A percentile compares a stretch with the other conserved stretches of the same genome.
These are phyloP conservation scores for Bombyx mandarina DNA, from an alignment of 1,140 invertebrate species.

Conservation along the genomic window DNA sequence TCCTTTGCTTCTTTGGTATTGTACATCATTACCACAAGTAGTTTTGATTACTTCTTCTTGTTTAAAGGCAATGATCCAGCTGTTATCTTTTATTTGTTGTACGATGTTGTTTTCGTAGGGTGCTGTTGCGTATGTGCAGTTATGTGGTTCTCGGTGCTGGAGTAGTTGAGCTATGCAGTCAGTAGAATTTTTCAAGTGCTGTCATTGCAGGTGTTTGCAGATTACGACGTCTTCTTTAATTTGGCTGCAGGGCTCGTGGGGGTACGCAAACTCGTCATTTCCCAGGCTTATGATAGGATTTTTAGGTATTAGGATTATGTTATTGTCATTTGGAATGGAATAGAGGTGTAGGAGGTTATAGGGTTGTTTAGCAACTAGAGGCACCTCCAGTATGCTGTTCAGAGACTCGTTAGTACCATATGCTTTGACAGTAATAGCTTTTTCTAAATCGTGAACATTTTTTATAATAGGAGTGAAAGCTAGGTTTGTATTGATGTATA, in stretches of 20 bases:
- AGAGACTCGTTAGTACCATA: slow-evolving; percentile 17
- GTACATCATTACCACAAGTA: slow-evolving; percentile 11
- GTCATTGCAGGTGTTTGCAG: slow-evolving; percentile 21
- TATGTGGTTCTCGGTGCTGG: slow-evolving; percentile 7
- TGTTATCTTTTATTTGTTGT: slow-evolving; percentile 23
- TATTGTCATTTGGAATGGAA: slow-evolving; percentile 19
- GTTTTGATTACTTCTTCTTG: slow-evolving; percentile 20
- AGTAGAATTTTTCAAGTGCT: slow-evolving; percentile 7
- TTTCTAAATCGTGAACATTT: slow-evolving; percentile 17
- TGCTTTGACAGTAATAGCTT: slow-evolving; percentile 17
- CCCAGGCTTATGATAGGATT: slow-evolving; percentile 20
- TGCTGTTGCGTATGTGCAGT: slow-evolving; percentile 8
- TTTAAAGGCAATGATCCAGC: slow-evolving; percentile 18
- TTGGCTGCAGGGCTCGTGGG: slow-evolving; percentile 16
- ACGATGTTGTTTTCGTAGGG: slow-evolving; percentile 14
- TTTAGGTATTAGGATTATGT: slow-evolving; percentile 19
- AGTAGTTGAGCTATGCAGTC: slow-evolving; percentile 9
- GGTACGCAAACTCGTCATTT: slow-evolving; percentile 21
- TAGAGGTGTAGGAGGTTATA: slow-evolving; percentile 18
- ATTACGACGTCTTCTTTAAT: slow-evolving; percentile 15
- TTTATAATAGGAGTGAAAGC: slow-evolving; percentile 11
- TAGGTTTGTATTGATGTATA: slow-evolving; percentile 11
- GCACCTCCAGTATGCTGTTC: slow-evolving; percentile 14
- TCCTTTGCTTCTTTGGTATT: slow-evolving; percentile 11
- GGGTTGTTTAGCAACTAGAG: slow-evolving; percentile 7